Evolutionary conservation across 2,797 vertebrate genomes (phyloP).

Genomic region (Chrosomus eos): DNA sequence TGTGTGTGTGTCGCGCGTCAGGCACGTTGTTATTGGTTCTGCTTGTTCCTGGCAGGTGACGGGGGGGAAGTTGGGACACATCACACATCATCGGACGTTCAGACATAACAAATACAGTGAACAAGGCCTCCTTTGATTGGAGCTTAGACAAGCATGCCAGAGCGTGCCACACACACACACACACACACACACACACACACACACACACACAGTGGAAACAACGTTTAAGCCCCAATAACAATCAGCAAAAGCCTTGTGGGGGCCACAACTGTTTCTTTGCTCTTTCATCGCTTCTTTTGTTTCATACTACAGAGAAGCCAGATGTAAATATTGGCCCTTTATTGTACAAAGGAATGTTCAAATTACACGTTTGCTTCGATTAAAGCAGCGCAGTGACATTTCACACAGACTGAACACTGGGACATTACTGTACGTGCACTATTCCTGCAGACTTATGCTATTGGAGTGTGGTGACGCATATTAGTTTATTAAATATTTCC

Average conservation of each 20-base stretch:
- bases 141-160: constrained; percentile 56
- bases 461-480: not conserved
- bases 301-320: not conserved
- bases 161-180: constrained; percentile 41
- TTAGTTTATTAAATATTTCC: not conserved
- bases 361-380: not conserved
- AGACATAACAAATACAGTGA: constrained; percentile 62
- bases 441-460: not conserved
- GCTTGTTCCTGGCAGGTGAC: constrained; percentile 51
- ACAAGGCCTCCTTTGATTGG: constrained; percentile 63
- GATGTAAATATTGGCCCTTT: not conserved
- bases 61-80: constrained; percentile 51
- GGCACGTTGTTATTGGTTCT: constrained; percentile 44
- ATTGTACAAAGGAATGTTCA: not conserved
- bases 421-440: not conserved
- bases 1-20: not conserved
- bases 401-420: not conserved
- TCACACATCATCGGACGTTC: constrained; percentile 50
- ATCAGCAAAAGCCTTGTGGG: constrained; percentile 19
- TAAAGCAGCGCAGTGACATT: not conserved
- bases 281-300: constrained; percentile 26
- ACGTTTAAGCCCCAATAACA: constrained; percentile 15
- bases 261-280: constrained; percentile 8
- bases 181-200: constrained; percentile 19
- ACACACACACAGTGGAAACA: constrained; percentile 16